Conservation (phyloP, 2,797 vertebrate species). For the Muscicapa striata region DNA sequence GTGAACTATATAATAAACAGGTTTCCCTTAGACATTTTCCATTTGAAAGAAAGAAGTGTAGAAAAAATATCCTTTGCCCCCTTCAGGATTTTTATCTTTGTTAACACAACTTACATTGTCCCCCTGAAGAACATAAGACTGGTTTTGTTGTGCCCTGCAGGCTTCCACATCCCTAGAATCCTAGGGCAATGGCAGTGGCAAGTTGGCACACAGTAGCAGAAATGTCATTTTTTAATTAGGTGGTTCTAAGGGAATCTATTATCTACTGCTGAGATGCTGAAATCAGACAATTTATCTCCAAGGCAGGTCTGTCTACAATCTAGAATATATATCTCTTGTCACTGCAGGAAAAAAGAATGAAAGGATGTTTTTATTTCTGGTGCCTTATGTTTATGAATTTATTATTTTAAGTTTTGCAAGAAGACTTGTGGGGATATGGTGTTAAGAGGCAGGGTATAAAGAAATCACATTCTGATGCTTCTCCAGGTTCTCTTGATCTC, state of each 20-base stretch:
- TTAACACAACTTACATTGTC: slow-evolving; percentile 4
- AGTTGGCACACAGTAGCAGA: slow-evolving; percentile 64
- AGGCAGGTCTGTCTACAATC: slow-evolving; percentile 69
- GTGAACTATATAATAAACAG: slow-evolving; percentile 1
- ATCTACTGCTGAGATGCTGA: slow-evolving; percentile 74
- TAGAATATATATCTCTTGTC: slow-evolving; percentile 73
- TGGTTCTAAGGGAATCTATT: slow-evolving; percentile 77
- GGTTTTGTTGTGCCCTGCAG: slow-evolving; percentile 56
- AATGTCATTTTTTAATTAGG: slow-evolving; percentile 80
- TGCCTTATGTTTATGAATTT: slow-evolving; percentile 68
- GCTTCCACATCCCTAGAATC: slow-evolving; percentile 27
- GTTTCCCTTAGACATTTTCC: not conserved
- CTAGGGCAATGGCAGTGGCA: slow-evolving; percentile 4
- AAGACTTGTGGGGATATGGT: not conserved
- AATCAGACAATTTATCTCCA: slow-evolving; percentile 77
- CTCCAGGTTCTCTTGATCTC: not conserved
- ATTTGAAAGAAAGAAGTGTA: not conserved
- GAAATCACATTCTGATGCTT: not conserved
- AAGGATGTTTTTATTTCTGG: slow-evolving; percentile 73
- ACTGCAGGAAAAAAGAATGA: slow-evolving; percentile 68
- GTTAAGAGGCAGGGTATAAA: not conserved
- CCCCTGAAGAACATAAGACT: slow-evolving; percentile 29
- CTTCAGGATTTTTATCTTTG: not conserved
- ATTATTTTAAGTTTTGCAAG: slow-evolving; percentile 45
- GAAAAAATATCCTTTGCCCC: not conserved